phyloP scores from a whole-genome alignment of 37 sponge, comb jelly and placozoan species.

The Halichondria panicea region DNA sequence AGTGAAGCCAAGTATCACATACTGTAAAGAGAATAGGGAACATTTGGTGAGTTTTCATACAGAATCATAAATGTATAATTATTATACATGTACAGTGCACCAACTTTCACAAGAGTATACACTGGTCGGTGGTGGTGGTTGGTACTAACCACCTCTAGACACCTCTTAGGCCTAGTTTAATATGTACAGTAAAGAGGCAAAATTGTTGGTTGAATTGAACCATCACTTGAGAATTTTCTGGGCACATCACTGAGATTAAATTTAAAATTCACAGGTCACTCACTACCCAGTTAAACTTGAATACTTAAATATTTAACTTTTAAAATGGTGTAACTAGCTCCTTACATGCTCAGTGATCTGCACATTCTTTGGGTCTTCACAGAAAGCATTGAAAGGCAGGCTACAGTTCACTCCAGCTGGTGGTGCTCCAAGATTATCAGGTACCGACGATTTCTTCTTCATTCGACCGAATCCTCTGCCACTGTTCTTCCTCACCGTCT shows the following conservation, averaged over 20 bases:
- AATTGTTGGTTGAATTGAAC: not conserved
- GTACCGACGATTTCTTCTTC: constrained; percentile 35
- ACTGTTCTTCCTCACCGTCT: constrained; percentile 8
- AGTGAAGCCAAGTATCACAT: constrained; percentile 35
- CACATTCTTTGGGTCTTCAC: constrained; percentile 49
- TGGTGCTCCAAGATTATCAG: constrained; percentile 21
- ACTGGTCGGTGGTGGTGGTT: no score
- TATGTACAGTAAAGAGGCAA: no score
- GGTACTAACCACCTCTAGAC: no score
- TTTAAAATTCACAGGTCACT: no score
- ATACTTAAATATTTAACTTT: no score
- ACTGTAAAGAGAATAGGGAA: constrained; percentile 27
- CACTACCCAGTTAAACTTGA: no score
- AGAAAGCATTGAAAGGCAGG: not conserved
- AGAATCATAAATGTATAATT: not conserved
- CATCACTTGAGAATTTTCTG: not conserved
- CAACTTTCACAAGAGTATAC: not conserved
- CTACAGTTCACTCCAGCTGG: not conserved
- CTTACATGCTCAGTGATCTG: constrained; percentile 60
- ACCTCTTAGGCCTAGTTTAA: no score
- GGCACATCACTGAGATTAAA: not conserved
- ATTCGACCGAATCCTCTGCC: constrained; percentile 1
- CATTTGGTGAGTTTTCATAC: not conserved
- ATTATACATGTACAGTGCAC: not conserved
- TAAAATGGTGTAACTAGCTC: no score